Conservation (phyloP, 53 echinoderm and acorn worm species). For the Arbacia lixula region DNA sequence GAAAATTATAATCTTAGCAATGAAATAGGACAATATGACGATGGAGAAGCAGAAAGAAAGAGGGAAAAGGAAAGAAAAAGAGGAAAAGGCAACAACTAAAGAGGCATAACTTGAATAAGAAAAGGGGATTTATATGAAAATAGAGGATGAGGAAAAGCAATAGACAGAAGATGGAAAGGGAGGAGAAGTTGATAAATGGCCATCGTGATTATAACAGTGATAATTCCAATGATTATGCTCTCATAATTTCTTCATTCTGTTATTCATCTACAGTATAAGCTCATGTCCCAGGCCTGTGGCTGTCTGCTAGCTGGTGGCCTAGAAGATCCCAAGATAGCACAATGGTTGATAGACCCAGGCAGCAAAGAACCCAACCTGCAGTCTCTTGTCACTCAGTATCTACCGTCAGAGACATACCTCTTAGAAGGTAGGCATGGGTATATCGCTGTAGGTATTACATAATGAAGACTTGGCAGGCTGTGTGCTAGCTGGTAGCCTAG, state of each 20-base stretch:
- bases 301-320: constrained; percentile 57
- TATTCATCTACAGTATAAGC: constrained; percentile 74
- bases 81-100: no score
- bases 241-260: no score
- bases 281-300: constrained; percentile 79
- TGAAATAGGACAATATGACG: not conserved
- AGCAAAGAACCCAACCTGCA: constrained; percentile 85
- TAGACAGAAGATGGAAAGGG: no score
- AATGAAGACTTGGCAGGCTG: no score
- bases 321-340: constrained; percentile 90
- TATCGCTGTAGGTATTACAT: no score
- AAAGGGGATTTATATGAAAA: no score
- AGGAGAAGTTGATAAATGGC: no score
- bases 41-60: not conserved
- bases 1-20: no score
- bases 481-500: constrained; percentile 51
- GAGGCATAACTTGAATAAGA: no score
- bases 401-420: constrained; percentile 36
- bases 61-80: not conserved
- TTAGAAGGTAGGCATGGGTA: constrained; percentile 63
- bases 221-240: no score
- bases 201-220: no score
- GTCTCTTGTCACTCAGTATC: constrained; percentile 49
- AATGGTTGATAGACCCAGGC: constrained; percentile 90
- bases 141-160: no score